Evolutionary conservation across 92 coral and sea anemone species (phyloP), one percentile per base, ranked within the genome.

Genomic region (Ricordea florida): DNA sequence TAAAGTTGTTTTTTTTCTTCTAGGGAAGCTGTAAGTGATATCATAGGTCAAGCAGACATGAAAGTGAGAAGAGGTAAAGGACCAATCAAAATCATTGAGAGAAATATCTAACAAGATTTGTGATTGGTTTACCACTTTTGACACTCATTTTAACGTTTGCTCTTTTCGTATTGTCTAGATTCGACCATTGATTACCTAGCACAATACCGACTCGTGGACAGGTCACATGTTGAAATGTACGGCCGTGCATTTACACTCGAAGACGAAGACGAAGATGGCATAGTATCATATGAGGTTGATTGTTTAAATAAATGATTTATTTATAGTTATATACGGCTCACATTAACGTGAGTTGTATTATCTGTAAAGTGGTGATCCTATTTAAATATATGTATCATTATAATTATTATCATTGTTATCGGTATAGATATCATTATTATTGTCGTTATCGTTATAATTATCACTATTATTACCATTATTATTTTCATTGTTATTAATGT

Each of bases 211-310:
- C 76, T 91, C 41, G 97, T 91, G 14, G 90, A 91, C 67, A 69
- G 92, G 43, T 60, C 90, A 46, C 88, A 81, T 25, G 51, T 91
- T 20, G 97, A 91, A 71, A 72, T 87, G 52, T 91, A 91, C 28
- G 97, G 93, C 33, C 85, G 97, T 0, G 90, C 97, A 13, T 91
- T 91, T 43, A 59, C 97, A 4, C 78, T 91, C 6, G 97, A 91
- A 66, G 97, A 91, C 36, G 97, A 91, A 24, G 85, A 82, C 25
- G 93, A 91, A 36, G 81, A 80, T 38, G 97, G 87, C 8, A 74
- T 91, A 11, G 57, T 91, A 31, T 38, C 84, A 17, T 91, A 83
- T 16, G 97, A 91, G 94, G 94, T 89, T 14, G 6, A 5, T 47
- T 25, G 5, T 2, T 27, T 10, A 32, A 5, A 10, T 26, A n/a